Base-by-base conservation (phyloP, 2,888 invertebrate species). In the Drosophila merina region DNA sequence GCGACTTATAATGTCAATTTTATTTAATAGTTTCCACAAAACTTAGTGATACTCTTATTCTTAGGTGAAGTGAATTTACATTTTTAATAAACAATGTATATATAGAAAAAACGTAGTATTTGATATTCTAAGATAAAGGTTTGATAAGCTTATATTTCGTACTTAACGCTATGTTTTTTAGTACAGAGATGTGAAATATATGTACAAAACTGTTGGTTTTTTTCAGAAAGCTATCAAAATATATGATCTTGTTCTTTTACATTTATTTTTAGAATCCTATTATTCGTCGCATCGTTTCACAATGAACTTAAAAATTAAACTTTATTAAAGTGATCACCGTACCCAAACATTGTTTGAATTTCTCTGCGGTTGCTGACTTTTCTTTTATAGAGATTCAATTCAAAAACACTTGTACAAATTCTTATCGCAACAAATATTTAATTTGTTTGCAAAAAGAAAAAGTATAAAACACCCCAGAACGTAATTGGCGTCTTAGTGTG, bases 351-450 rank as follows among this genome's bases (percentile, higher is more conserved):
- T 25, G 44, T 44, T 44, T 44, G 6, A 25, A 10, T 44, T 44
- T 44, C 9, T 5, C 8, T 28, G 2, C 26, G 26, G 49, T 49
- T 44, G 33, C 12, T 28, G 48, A 62, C 42, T 33, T 20, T 44
- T 9, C 12, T 6, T 10, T 36, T 28, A 12, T 60, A 50, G 44
- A 62, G 8, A 49, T 30, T 50, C 47, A 33, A 38, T 40, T 12
- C 9, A 7, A 20, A 56, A 57, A 52, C 72, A 71, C 28, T 26
- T 71, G 72, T 47, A 30, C 50, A 71, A 60, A 69, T 70, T 59
- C 38, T 64, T 60, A 14, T 3, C 0, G 0, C 3, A 0, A 9
- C 20, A 25, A 40, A 59, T 31, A 26, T 38, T 42, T 30, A 7
- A 7, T n/a, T 20, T 38, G 3, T n/a, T 10, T 58, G 8, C 12